Evolutionary conservation across 2,888 invertebrate species (phyloP), one percentile per base, ranked within the genome.

Genomic region (Polia nebulosa): DNA sequence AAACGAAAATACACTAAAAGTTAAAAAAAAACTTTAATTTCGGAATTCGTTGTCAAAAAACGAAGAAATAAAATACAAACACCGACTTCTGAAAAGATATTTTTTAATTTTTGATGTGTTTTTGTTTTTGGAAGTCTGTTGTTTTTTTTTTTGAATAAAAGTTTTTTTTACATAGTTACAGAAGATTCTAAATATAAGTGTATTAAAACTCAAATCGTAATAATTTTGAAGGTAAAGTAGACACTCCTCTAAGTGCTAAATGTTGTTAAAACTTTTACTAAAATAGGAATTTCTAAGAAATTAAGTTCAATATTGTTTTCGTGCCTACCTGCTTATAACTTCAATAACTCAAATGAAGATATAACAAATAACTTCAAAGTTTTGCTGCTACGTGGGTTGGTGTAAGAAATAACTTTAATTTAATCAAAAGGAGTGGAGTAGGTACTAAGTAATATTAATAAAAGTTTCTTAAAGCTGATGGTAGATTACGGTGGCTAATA

Each of bases 351-450:
- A 39, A 71, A 59, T 47, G 32, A 47, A 39, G 2, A 13, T 11
- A 27, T 49, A n/a, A n/a, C 20, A 60, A 51, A 36, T 39, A 44
- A 25, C 29, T 56, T 45, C 8, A 5, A 45, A 75, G 29, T 66
- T 63, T 52, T 20, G 6, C 20, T 15, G 11, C 5, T 39, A 32
- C 13, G 20, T 55, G 66, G 8, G 32, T 5, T 1, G 45, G n/a
- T 53, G 11, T 39, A 15, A 53, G 45, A 27, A 75, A 66, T 39
- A 51, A 25, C 34, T 51, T 41, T 29, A 27, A 27, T 27, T 27
- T 56, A 49, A 55, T 74, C 49, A 65, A 71, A 56, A n/a, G 34
- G 25, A 56, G 71, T 47, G 6, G 15, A 64, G 5, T 41, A 7
- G 1, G 7, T 25, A 32, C 55, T 53, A 20, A 0, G 11, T n/a